A percentile compares a stretch with the other conserved stretches of the same genome.
Evolutionary conservation across 2,888 invertebrate species (phyloP).

Genomic region (Drosophila maculinotata): DNA sequence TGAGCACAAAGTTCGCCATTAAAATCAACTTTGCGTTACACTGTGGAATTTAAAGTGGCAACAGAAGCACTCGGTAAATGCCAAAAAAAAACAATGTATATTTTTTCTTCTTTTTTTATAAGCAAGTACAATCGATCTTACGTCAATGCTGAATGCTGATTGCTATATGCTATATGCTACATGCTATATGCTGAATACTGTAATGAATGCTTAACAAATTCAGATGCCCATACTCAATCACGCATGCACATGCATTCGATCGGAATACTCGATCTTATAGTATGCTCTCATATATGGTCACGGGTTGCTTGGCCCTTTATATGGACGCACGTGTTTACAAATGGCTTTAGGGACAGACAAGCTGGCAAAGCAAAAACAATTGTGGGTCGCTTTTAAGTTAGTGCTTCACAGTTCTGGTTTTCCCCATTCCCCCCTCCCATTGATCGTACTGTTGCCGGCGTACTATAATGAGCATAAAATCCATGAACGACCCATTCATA

Average conservation of each 20-base stretch:
- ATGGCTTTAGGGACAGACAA: slow-evolving; percentile 13
- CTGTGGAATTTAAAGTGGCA: slow-evolving; percentile 63
- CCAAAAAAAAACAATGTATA: slow-evolving; percentile 31
- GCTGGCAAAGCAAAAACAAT: slow-evolving; percentile 17
- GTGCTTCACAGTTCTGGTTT: slow-evolving; percentile 19
- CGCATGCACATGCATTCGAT: slow-evolving; percentile 32
- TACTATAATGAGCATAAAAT: slow-evolving; percentile 38
- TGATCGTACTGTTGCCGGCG: no score
- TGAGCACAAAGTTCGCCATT: slow-evolving; percentile 38
- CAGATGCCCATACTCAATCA: slow-evolving; percentile 31
- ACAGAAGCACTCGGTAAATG: slow-evolving; percentile 50
- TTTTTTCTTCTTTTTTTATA: slow-evolving; percentile 7
- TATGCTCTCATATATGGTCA: slow-evolving; percentile 48
- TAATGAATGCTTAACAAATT: slow-evolving; percentile 43
- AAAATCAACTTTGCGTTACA: slow-evolving; percentile 53
- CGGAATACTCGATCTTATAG: slow-evolving; percentile 15
- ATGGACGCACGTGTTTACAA: slow-evolving; percentile 33
- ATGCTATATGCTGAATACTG: no score
- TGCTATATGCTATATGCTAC: no score
- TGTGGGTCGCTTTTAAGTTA: slow-evolving; percentile 2
- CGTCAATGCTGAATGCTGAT: slow-evolving; percentile 55
- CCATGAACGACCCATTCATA: slow-evolving; percentile 35
- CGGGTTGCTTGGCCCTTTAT: slow-evolving; percentile 31
- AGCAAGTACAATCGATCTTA: slow-evolving; percentile 61
- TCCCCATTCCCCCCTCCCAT: not conserved